Conservation (phyloP, 2,797 vertebrate species). For the Falco berigora region DNA sequence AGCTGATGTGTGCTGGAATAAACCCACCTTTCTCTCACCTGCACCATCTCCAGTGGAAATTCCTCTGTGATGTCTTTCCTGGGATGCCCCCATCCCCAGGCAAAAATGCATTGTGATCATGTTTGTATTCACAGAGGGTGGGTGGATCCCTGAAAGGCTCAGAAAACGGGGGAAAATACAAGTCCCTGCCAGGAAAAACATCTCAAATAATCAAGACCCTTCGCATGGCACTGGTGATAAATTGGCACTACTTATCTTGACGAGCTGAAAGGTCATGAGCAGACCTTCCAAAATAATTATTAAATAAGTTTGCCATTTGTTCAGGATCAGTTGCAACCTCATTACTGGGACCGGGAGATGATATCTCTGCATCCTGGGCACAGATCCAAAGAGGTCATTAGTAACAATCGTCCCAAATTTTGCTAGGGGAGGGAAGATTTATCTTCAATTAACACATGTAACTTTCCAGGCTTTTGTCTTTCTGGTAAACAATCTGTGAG, state of each 20-base stretch:
- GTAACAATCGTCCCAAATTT: constrained; percentile 62
- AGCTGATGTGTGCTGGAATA: neutral
- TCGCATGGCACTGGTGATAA: constrained; percentile 42
- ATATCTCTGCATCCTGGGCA: constrained; percentile 65
- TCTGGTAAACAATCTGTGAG: constrained; percentile 1
- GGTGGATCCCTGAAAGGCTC: neutral
- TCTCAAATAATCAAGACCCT: constrained; percentile 44
- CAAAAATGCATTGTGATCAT: rapidly evolving
- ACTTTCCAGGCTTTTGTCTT: constrained; percentile 43
- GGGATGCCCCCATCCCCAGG: neutral
- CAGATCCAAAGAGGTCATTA: constrained; percentile 68
- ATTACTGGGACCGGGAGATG: constrained; percentile 67
- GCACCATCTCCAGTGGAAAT: rapidly evolving
- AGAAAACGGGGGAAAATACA: neutral
- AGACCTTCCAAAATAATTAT: constrained; percentile 69
- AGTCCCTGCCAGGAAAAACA: constrained; percentile 46
- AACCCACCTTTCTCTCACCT: neutral
- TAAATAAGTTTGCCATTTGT: constrained; percentile 74
- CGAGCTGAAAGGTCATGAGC: constrained; percentile 68
- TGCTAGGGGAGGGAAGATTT: constrained; percentile 57
- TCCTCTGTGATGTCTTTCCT: neutral
- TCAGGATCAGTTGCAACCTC: constrained; percentile 73
- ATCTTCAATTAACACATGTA: constrained; percentile 44
- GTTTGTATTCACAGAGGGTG: neutral
- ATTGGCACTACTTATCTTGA: constrained; percentile 60